Conservation (phyloP, 2,888 invertebrate genomes). For the Chalcis sispes region DNA sequence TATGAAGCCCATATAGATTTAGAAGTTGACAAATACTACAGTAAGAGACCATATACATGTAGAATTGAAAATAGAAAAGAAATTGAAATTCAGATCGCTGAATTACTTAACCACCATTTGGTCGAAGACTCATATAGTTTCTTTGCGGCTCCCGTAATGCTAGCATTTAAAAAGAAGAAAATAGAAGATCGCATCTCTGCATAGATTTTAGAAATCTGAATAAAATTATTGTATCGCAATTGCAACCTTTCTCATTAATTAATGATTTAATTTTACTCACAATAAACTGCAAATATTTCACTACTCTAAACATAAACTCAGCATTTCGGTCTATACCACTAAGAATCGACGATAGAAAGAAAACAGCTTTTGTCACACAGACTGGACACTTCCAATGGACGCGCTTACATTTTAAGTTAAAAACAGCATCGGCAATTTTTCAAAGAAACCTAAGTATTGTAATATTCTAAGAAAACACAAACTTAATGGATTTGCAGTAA, state of each 20-base stretch:
- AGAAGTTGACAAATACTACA: conserved; percentile 49
- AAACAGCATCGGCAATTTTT: too few relatives aligned
- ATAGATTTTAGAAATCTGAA: too few relatives aligned
- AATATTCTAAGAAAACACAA: too few relatives aligned
- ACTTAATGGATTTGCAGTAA: too few relatives aligned
- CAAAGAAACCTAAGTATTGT: too few relatives aligned
- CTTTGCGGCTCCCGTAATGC: conserved; percentile 60
- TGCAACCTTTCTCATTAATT: conserved; percentile 60
- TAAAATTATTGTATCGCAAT: too few relatives aligned
- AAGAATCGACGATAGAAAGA: conserved; percentile 48
- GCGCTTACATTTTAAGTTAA: too few relatives aligned
- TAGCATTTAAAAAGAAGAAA: conserved; percentile 60
- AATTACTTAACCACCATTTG: conserved; percentile 58
- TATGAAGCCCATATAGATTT: conserved; percentile 58
- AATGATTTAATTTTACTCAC: conserved; percentile 58
- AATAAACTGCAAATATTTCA: conserved; percentile 56
- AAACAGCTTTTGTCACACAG: conserved; percentile 49
- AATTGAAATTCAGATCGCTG: conserved; percentile 60
- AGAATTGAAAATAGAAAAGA: conserved; percentile 59
- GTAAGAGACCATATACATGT: too few relatives aligned
- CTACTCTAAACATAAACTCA: conserved; percentile 59
- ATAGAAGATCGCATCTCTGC: conserved; percentile 59
- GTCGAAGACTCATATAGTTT: conserved; percentile 63
- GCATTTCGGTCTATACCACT: conserved; percentile 54
- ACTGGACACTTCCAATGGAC: conserved; percentile 43